Evolutionary conservation across 2,797 vertebrate genomes (phyloP).

Genomic region (Syngnathus rostellatus): DNA sequence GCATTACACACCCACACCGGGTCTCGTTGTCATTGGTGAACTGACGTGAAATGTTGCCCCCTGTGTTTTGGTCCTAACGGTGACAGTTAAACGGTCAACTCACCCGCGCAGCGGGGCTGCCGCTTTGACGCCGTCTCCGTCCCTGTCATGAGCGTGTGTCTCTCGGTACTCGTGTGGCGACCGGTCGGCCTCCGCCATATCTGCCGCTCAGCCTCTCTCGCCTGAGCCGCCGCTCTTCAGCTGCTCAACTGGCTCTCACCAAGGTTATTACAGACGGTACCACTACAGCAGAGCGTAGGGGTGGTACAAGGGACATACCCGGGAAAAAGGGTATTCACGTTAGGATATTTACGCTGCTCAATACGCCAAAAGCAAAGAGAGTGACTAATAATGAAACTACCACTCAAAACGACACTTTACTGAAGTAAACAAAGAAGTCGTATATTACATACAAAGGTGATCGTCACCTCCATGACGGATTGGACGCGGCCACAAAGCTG

Average conservation of each 20-base stretch:
- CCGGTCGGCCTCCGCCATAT: conserved; percentile 72
- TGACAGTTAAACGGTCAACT: conserved; percentile 33
- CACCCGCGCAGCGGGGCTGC: conserved; percentile 62
- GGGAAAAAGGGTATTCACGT: not conserved
- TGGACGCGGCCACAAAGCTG: conserved; percentile 42
- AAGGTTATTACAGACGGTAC: conserved; percentile 62
- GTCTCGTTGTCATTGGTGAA: conserved; percentile 41
- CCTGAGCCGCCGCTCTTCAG: conserved; percentile 50
- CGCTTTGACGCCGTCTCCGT: conserved; percentile 63
- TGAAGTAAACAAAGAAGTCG: not conserved
- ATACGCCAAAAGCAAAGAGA: not conserved
- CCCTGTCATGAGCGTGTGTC: conserved; percentile 60
- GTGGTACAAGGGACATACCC: no score
- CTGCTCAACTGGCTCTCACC: conserved; percentile 52
- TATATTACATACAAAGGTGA: not conserved
- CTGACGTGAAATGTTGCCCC: conserved; percentile 17
- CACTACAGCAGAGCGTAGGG: conserved; percentile 41
- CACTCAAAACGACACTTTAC: not conserved
- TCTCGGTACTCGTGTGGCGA: conserved; percentile 70
- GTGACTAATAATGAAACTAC: not conserved
- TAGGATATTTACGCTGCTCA: not conserved
- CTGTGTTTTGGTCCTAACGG: not conserved
- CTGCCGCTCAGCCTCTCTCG: conserved; percentile 41
- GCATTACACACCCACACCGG: conserved; percentile 47
- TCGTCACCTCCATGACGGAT: conserved; percentile 25